Conservation (phyloP, 2,113 vertebrate species). For the Mobula birostris region DNA sequence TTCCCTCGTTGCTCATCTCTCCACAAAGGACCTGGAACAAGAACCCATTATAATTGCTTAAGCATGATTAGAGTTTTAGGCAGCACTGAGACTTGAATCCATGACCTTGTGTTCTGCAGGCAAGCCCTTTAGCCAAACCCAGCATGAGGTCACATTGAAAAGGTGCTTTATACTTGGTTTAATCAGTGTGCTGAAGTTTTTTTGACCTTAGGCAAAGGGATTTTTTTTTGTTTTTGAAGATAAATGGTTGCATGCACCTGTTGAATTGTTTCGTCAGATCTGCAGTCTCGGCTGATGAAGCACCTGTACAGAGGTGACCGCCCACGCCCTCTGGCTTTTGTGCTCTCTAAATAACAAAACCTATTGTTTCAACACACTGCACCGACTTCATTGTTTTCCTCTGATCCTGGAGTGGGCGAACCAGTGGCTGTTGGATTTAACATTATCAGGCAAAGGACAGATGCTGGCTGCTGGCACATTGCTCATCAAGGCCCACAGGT, state of each 20-base stretch:
- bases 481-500: not conserved
- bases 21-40: not conserved
- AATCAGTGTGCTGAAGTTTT: not conserved
- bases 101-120: not conserved
- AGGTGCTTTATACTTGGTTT: not conserved
- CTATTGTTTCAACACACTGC: not conserved
- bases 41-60: not conserved
- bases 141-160: not conserved
- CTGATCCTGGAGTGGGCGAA: not conserved
- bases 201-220: not conserved
- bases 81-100: not conserved
- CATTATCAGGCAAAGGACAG: not conserved
- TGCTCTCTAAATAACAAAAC: not conserved
- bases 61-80: not conserved
- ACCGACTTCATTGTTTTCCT: not conserved
- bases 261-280: constrained; percentile 6
- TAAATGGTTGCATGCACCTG: not conserved
- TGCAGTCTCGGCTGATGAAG: not conserved
- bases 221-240: not conserved
- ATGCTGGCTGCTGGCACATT: too few species aligned
- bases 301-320: not conserved
- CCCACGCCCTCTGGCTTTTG: not conserved
- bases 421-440: not conserved
- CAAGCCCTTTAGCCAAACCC: not conserved
- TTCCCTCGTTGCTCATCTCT: not conserved